A percentile compares a stretch with the other conserved stretches of the same genome.
phyloP scores from a whole-genome alignment of 2,888 invertebrate species.

The Limnephilus marmoratus region DNA sequence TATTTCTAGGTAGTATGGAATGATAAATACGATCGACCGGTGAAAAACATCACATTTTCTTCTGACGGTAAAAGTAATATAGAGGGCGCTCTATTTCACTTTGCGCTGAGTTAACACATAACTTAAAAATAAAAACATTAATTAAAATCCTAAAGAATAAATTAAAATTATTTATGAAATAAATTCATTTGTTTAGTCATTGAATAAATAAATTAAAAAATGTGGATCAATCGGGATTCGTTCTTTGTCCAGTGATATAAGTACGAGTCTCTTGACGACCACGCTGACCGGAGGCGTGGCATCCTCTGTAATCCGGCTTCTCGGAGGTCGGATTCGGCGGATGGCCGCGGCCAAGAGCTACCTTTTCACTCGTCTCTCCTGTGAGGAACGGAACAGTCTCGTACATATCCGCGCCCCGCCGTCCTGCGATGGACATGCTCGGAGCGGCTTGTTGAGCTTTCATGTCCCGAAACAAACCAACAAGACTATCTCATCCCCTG shows the following conservation, averaged over 20 bases:
- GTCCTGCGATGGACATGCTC: background rate
- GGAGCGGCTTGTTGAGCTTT: too few species aligned
- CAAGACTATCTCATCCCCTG: too few species aligned
- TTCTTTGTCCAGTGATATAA: background rate
- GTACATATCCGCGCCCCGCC: background rate
- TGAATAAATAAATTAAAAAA: background rate
- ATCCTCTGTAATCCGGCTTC: constrained; percentile 99
- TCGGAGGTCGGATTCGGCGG: constrained; percentile 93
- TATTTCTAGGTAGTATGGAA: too few species aligned
- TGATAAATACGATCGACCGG: background rate
- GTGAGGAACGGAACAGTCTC: too few species aligned
- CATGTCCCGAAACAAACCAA: too few species aligned
- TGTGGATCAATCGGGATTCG: background rate
- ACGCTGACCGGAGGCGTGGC: constrained; percentile 93
- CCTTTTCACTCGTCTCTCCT: background rate
- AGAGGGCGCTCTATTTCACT: background rate
- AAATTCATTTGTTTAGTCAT: too few species aligned
- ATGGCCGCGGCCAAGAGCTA: constrained; percentile 88
- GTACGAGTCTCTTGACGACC: constrained; percentile 56
- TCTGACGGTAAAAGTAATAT: background rate
- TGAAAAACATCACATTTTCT: background rate
- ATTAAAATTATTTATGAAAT: too few species aligned
- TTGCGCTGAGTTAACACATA: too few species aligned
- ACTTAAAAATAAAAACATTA: too few species aligned
- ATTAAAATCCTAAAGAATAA: too few species aligned